Evolutionary conservation across 2,113 vertebrate species (phyloP), one percentile per base, ranked within the genome.

Genomic region (Clarias batrachus): DNA sequence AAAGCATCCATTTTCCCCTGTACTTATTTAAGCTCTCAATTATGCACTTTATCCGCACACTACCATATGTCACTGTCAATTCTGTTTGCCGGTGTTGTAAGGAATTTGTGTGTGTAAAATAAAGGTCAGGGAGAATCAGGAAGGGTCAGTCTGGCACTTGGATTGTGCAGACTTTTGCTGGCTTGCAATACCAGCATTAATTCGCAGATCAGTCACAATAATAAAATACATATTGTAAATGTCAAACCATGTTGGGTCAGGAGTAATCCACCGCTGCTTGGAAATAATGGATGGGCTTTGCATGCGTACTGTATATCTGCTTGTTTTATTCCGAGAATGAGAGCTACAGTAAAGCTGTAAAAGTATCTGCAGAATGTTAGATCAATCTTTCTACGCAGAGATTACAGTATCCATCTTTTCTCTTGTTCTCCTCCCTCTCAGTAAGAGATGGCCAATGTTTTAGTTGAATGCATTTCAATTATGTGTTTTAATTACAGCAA

Each of bases 161-260:
- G 89, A 85, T 85, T 71, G 85, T 56, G 77, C 60, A 37, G 81
- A 68, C 81, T 86, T 87, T 62, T 25, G 37, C 33, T n/a, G 79
- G 70, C 82, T 85, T 86, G 87, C 88, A 87, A 86, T 86, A 83
- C 63, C 81, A 56, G 82, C 76, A 91, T 93, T 95, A 94, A 95
- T 95, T 95, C 94, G 92, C 93, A 95, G 94, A 94, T 95, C 95
- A 95, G 91, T 93, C 94, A 91, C 92, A 94, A 95, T 95, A 95
- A 95, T 94, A 94, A 94, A 95, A 95, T 94, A 93, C 94, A 94
- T 94, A 94, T 90, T 93, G 94, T 94, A 95, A 95, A 95, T 95
- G 94, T 95, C 94, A 95, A 95, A 93, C 91, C 93, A 90, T 90
- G 90, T 89, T 93, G 89, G 92, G 86, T 89, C 85, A 90, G 80